A percentile compares a stretch with the other conserved stretches of the same genome.
Conservation (phyloP, 2,888 invertebrate species). For the Lithodes maja region DNA sequence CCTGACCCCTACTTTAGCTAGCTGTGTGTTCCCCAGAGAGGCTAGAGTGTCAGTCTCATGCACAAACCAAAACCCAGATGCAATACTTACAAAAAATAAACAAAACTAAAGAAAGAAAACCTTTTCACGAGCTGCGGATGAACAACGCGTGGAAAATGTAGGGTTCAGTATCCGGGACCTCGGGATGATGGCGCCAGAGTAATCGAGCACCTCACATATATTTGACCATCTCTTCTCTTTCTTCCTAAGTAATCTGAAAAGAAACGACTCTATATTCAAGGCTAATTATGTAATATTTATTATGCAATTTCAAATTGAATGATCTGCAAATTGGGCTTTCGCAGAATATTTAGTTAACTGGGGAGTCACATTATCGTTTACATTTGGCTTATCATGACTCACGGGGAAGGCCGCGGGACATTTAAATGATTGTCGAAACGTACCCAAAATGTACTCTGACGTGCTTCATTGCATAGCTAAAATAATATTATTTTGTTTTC, state of each 20-base stretch:
- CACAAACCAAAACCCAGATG: constrained; percentile 55
- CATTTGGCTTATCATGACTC: neutral
- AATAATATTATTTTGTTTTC: no score
- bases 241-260: neutral
- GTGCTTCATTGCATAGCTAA: no score
- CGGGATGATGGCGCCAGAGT: constrained; percentile 13
- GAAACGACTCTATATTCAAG: neutral
- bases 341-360: neutral
- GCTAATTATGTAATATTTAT: neutral
- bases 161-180: constrained; percentile 29
- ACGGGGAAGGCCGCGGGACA: neutral
- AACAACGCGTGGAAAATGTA: constrained; percentile 62
- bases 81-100: constrained; percentile 67
- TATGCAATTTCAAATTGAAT: neutral
- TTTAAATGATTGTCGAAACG: neutral
- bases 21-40: neutral
- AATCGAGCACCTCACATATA: neutral
- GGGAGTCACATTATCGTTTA: neutral
- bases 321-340: neutral
- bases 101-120: constrained; percentile 68
- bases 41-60: constrained; percentile 36
- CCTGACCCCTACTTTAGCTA: no score
- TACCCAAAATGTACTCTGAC: no score
- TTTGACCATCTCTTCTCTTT: neutral
- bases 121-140: constrained; percentile 62